Evolutionary conservation across 2,113 vertebrate species (phyloP), one percentile per base, ranked within the genome.

Genomic region (Suncus etruscus): DNA sequence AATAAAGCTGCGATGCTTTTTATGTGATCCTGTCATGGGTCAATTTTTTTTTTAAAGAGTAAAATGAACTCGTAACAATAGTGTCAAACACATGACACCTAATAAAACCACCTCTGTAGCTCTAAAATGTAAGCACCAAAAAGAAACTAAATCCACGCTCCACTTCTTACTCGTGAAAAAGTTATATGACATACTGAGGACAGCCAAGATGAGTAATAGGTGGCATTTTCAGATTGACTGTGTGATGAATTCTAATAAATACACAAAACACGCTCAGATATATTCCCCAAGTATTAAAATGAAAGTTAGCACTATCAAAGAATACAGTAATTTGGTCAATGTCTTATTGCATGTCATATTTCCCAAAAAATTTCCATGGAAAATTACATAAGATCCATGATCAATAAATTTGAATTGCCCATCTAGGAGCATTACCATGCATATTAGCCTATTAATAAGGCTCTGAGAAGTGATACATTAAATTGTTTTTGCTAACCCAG

Each of bases 31-130:
- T 78, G 24, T 47, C 54, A 66, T 63, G 0, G 29, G 6, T 68
- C 48, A 29, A 65, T 79, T 87, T 91, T 31, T 65, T 75, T 61
- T 89, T 76, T 47, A 89, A 45, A 77, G 83, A 54, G 20, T 14
- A 80, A 61, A 65, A 93, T 27, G 66, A 92, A 65, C 32, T 87
- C 81, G 32, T 27, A 31, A 66, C 63, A 73, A 87, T 11, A 88
- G 29, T 75, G 58, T 22, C 72, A 74, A 86, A 81, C 54, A 54
- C 31, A 61, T n/a, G 6, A 78, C 72, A 68, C 82, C 76, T 45
- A 66, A 86, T 2, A 65, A 66, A 65, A 89, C 7, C 32, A 2
- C 27, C 31, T 39, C 12, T 22, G 32, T 87, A 68, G 50, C 31
- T 54, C 74, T 47, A n/a, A 54, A 87, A 82, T 22, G 45, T 25